Percentiles rank a stretch among this genome's conserved stretches.
These are phyloP conservation scores for Phoebastria nigripes DNA, from an alignment of 2,797 vertebrate species.

Conservation along the genomic window DNA sequence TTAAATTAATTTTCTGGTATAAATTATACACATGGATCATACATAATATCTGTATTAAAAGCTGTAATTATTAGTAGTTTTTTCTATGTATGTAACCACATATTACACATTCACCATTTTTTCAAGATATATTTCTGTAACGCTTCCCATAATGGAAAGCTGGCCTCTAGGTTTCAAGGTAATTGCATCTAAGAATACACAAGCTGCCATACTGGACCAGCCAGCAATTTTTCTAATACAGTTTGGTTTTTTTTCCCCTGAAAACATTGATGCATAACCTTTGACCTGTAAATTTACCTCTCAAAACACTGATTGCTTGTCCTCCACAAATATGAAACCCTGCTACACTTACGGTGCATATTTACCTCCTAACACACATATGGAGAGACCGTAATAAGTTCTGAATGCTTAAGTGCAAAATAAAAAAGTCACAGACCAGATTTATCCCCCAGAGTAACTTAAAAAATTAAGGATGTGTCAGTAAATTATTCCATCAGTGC, in stretches of 20 bases:
- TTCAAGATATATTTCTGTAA: not conserved
- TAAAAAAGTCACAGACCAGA: not conserved
- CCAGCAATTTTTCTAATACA: not conserved
- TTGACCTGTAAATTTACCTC: not conserved
- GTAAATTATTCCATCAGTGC: not conserved
- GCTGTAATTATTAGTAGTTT: not conserved
- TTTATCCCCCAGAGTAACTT: not conserved
- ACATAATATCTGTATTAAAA: not conserved
- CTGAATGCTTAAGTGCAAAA: not conserved
- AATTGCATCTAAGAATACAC: too few relatives aligned
- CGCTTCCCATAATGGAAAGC: not conserved
- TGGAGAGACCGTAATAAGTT: not conserved
- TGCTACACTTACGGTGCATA: not conserved
- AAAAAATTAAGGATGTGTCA: not conserved
- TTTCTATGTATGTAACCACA: not conserved
- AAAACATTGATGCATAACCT: not conserved
- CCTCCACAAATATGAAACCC: not conserved
- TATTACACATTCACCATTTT: not conserved
- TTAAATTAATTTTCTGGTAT: not conserved
- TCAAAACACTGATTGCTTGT: not conserved
- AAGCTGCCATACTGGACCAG: too few relatives aligned
- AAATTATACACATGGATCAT: not conserved
- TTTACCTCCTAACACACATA: not conserved
- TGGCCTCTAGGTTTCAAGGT: too few relatives aligned
- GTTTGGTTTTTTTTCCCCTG: too few relatives aligned